A percentile compares a stretch with the other conserved stretches of the same genome.
Evolutionary conservation across 2,888 invertebrate genomes (phyloP).

Genomic region (Bruchidius siliquastri): DNA sequence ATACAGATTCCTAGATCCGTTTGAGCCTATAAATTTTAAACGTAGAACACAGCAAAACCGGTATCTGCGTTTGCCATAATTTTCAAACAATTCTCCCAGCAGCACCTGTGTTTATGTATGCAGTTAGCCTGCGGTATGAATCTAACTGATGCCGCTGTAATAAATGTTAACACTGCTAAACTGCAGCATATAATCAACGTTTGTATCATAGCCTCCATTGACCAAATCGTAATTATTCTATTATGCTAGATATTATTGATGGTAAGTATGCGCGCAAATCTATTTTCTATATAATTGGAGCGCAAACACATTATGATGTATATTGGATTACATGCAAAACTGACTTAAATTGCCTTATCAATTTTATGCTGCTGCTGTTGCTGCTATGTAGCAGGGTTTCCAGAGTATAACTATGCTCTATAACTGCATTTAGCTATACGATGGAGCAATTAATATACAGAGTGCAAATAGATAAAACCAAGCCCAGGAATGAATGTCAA

Average conservation of each 20-base stretch:
- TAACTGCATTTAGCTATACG: too few species aligned
- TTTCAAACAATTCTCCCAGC: not conserved
- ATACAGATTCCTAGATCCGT: not conserved
- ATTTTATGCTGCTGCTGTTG: not conserved
- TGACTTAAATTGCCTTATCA: not conserved
- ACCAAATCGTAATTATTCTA: not conserved
- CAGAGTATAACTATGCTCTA: too few species aligned
- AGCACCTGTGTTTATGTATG: not conserved
- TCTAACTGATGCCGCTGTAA: not conserved
- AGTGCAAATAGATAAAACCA: too few species aligned
- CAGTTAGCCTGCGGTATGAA: not conserved
- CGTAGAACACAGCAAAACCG: not conserved
- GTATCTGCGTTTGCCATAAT: not conserved
- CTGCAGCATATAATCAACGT: not conserved
- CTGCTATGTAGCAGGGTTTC: too few species aligned
- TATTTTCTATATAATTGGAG: not conserved
- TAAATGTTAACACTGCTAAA: not conserved
- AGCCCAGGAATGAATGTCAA: too few species aligned
- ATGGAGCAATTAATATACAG: too few species aligned
- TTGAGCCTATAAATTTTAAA: not conserved
- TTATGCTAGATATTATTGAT: not conserved
- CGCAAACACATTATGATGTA: not conserved
- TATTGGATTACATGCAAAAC: not conserved
- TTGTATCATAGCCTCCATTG: not conserved
- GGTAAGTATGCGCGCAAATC: not conserved